Percentiles rank a stretch among this genome's conserved stretches.
These are phyloP conservation scores for Bufo bufo DNA, from an alignment of 2,113 vertebrate species.

Conservation along the genomic window DNA sequence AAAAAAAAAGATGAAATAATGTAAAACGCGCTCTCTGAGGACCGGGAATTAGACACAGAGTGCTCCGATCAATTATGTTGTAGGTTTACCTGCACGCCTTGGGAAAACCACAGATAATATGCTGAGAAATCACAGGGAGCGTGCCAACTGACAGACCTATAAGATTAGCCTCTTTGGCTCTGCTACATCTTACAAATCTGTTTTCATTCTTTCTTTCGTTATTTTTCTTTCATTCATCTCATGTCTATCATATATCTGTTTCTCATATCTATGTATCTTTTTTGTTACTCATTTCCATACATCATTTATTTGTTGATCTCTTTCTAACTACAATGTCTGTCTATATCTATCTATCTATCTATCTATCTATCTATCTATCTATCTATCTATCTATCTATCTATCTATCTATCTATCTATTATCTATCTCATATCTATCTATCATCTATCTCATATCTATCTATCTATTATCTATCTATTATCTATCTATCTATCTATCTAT, in stretches of 20 bases:
- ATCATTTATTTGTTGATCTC: neutral
- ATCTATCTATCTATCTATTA: conserved; percentile 1
- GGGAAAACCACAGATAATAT: neutral
- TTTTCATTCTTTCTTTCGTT: neutral
- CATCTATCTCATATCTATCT: too few relatives aligned
- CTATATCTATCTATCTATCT: neutral
- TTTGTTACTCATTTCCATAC: neutral
- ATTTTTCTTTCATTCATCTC: neutral
- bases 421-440: too few relatives aligned
- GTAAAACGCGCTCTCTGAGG: neutral
- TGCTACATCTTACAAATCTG: neutral
- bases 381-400: conserved; percentile 15
- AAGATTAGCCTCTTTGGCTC: neutral
- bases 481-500: neutral
- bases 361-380: neutral
- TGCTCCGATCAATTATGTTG: neutral
- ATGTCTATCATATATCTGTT: neutral
- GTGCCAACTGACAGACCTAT: neutral
- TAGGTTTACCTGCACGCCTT: neutral
- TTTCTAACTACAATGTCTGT: neutral
- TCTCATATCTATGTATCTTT: neutral
- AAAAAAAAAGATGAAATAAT: neutral
- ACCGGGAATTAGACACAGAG: neutral
- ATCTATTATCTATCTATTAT: neutral
- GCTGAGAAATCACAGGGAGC: neutral